Evolutionary conservation across 2,888 invertebrate genomes (phyloP), one percentile per base, ranked within the genome.

Genomic region (Ectemnius lituratus): DNA sequence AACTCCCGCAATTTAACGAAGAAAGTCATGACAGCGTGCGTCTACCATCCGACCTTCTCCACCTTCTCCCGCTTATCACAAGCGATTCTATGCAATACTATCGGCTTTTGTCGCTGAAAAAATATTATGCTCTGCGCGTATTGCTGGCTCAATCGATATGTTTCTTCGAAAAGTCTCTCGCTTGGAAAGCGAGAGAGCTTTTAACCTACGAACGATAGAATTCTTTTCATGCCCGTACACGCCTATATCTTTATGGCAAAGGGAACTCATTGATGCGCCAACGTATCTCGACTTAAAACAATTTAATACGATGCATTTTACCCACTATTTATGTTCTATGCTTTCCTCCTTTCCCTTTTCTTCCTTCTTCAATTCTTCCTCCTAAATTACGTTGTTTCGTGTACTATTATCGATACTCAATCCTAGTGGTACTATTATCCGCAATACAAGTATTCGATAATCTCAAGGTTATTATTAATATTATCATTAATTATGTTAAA

Each of bases 141-240:
- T 76, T 70, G 62, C 67, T 75, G 52, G 68, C 60, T 76, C 57
- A 59, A 52, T 74, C 69, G 81, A 82, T 82, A 82, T 79, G 78
- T 76, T 78, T 74, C 59, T 62, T 70, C 75, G 59, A 37, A 70
- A 65, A 69, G 70, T 77, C 71, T 65, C 37, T 75, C 63, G 65
- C 67, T 52, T n/a, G 13, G 1, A 20, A 3, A 52, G 16, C 16
- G 52, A 52, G 52, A 16, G 16, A 52, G 52, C 16, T 52, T 52
- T 52, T 16, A 16, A 27, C 18, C 27, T 13, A 52, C 23, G 23
- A 23, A 23, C 23, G 23, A 23, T 23, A 52, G 4, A 16, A 52
- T 14, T 52, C 52, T 52, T 14, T n/a, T 37, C 62, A 20, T 47
- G 46, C 23, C 18, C 62, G 14, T 45, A 61, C 61, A 37, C 45